Evolutionary conservation across 1,140 invertebrate genomes (phyloP), one percentile per base, ranked within the genome.

Genomic region (Lerema accius): DNA sequence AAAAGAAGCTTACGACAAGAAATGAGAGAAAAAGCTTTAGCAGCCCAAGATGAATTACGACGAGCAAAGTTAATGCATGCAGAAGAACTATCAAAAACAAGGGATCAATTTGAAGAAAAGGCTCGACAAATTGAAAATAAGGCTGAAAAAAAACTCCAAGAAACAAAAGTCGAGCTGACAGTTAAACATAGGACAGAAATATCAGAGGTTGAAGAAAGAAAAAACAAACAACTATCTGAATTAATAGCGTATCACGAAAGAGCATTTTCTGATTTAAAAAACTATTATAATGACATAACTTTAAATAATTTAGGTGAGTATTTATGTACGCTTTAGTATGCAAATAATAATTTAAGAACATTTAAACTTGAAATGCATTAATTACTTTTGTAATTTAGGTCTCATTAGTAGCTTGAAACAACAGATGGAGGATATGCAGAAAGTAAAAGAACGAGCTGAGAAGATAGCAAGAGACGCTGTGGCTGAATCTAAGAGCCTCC

Each of bases 221-320:
- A 98, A 86, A 98, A 98, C 84, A 94, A 94, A 51, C 96, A 98
- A 81, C 94, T 98, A 10, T 93, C 94, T 10, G 94, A 95, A 13
- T 82, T 98, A 48, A 96, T 96, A 64, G 94, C 94, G 63, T 94
- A 95, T 71, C 97, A 98, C 80, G 96, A 97, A 63, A 94, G 94
- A 73, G 95, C 96, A 0, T 97, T 98, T 80, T 92, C 93, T 40
- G 96, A 98, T 80, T 95, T 98, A 79, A 98, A 98, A 87, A 96
- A 96, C 82, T 98, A 98, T 91, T 99, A 98, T 73, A 98, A 98
- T 76, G 96, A 98, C 70, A 97, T 98, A 37, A 97, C 96, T 0
- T 85, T 97, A 0, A 98, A 98, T 82, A 98, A 98, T 86, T 92
- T 98, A 60, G 95, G 88, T 84, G 69, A 56, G 71, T 53, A 7